phyloP scores from a whole-genome alignment of 2,797 vertebrate genomes.

The Paguma larvata region DNA sequence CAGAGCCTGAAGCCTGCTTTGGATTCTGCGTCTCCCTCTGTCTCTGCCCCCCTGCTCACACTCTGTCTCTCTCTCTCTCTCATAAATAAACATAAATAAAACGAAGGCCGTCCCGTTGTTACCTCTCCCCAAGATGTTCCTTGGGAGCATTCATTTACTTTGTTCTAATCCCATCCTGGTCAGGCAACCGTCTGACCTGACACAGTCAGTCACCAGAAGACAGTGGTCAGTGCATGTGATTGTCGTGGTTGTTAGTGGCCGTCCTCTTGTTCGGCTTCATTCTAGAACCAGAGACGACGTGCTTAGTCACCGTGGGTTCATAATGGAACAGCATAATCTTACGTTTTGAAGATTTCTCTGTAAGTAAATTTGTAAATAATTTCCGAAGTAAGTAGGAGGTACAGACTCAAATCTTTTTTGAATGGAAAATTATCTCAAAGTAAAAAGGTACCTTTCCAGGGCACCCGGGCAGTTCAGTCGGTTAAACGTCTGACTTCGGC shows the following conservation, averaged over 20 bases:
- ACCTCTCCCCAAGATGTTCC: background rate
- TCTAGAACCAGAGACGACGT: background rate
- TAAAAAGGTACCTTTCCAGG: background rate
- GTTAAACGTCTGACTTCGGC: too few relatives aligned
- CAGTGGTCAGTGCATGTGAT: background rate
- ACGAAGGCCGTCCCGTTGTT: background rate
- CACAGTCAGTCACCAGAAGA: background rate
- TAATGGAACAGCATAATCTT: background rate
- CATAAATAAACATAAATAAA: background rate
- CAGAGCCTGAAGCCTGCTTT: too few relatives aligned
- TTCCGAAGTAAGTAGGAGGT: background rate
- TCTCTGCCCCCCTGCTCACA: too few relatives aligned
- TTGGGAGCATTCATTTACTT: background rate
- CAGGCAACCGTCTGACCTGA: background rate
- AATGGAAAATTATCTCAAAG: background rate
- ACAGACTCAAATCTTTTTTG: background rate
- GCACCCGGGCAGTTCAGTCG: too few relatives aligned
- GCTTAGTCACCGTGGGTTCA: too few relatives aligned
- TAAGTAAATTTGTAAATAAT: background rate
- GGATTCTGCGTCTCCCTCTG: too few relatives aligned
- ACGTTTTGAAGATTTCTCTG: background rate
- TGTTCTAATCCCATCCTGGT: background rate
- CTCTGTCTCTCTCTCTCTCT: too few relatives aligned
- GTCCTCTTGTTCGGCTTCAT: background rate
- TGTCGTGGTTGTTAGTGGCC: background rate